These are phyloP conservation scores for Penaeus monodon DNA, from an alignment of 2,888 invertebrate genomes.

Conservation along the genomic window DNA sequence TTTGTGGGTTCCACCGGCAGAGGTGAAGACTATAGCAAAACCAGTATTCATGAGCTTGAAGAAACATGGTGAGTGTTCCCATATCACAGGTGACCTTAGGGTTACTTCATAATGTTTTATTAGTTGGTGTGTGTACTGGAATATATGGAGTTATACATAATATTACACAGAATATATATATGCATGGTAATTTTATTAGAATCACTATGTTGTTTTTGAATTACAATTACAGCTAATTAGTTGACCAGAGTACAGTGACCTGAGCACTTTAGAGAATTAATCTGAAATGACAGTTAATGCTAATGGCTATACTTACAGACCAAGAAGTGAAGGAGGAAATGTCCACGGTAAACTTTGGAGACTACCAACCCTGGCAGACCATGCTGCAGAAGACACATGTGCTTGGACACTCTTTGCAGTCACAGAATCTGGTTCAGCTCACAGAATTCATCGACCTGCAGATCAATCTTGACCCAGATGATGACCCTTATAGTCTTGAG, in stretches of 20 bases:
- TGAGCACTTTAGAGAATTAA: neutral
- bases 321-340: neutral
- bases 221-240: neutral
- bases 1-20: conserved; percentile 17
- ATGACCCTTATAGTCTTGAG: conserved; percentile 57
- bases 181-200: no score
- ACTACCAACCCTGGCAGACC: conserved; percentile 62
- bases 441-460: conserved; percentile 49
- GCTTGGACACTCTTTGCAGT: conserved; percentile 43
- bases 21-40: conserved; percentile 34
- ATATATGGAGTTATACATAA: no score
- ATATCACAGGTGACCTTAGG: neutral
- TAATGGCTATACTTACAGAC: neutral
- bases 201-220: no score
- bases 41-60: conserved; percentile 29
- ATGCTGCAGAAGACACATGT: conserved; percentile 45
- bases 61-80: neutral
- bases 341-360: conserved; percentile 35
- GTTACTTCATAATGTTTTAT: neutral
- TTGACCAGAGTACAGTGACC: neutral
- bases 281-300: neutral
- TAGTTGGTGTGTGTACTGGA: no score
- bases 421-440: conserved; percentile 41
- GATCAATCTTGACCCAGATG: conserved; percentile 31
- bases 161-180: no score